These are phyloP conservation scores for Aradus depressus DNA, from an alignment of 2,888 invertebrate genomes.

Conservation along the genomic window DNA sequence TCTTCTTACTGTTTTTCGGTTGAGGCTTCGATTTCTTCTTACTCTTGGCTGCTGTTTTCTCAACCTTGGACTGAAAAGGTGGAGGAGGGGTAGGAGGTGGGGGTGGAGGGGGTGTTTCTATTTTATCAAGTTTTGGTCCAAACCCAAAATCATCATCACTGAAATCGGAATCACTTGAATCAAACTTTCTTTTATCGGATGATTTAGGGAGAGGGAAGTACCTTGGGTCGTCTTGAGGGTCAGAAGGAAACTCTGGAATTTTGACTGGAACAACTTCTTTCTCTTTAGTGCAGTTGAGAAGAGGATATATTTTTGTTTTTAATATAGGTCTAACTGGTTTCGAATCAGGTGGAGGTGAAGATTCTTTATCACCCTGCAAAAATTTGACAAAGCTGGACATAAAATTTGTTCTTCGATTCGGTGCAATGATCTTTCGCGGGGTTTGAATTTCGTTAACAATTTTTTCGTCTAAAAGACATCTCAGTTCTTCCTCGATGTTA, in stretches of 20 bases:
- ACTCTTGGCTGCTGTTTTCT: not conserved
- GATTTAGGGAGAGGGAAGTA: slow-evolving; percentile 61
- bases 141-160: slow-evolving; percentile 43
- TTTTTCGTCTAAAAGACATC: slow-evolving; percentile 55
- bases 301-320: not conserved
- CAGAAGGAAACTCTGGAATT: slow-evolving; percentile 35
- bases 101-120: slow-evolving; percentile 5
- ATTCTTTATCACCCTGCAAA: slow-evolving; percentile 68
- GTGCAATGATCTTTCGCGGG: slow-evolving; percentile 40
- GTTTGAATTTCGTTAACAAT: slow-evolving; percentile 25
- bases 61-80: not conserved
- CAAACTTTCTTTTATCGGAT: slow-evolving; percentile 46
- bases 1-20: slow-evolving; percentile 10
- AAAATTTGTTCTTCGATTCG: slow-evolving; percentile 53
- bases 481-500: slow-evolving; percentile 78
- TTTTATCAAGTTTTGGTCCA: slow-evolving; percentile 1
- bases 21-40: slow-evolving; percentile 6
- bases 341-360: slow-evolving; percentile 50
- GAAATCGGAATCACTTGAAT: slow-evolving; percentile 52
- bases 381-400: slow-evolving; percentile 82
- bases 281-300: not conserved
- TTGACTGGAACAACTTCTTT: slow-evolving; percentile 30
- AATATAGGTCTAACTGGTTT: slow-evolving; percentile 1
- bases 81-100: not conserved
- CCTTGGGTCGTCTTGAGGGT: slow-evolving; percentile 55